Percentiles rank a stretch among this genome's conserved stretches.
These are phyloP conservation scores for Pangasius sanitwongsei DNA, from an alignment of 2,797 vertebrate genomes.

Conservation along the genomic window DNA sequence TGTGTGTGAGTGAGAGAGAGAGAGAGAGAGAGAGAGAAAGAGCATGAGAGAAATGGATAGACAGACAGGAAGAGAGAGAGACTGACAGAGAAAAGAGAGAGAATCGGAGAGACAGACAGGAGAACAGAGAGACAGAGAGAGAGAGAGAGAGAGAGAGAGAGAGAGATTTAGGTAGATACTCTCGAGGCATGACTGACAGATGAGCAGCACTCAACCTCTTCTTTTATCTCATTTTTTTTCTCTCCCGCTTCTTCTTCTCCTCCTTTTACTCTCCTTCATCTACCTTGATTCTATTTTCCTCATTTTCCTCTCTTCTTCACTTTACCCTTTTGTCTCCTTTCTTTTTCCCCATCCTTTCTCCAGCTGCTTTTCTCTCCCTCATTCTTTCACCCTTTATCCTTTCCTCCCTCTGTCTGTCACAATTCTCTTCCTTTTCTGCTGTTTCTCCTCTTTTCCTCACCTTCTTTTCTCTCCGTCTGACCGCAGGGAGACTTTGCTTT, in stretches of 20 bases:
- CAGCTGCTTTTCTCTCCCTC: not conserved
- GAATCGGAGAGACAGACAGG: not conserved
- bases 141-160: conserved; percentile 25
- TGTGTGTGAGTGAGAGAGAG: conserved; percentile 22
- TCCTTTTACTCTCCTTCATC: not conserved
- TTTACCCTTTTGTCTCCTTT: not conserved
- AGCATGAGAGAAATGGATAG: not conserved
- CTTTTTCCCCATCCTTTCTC: not conserved
- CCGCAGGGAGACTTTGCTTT: conserved; percentile 73
- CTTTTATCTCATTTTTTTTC: not conserved
- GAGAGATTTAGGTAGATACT: not conserved
- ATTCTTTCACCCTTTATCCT: not conserved
- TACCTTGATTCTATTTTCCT: not conserved
- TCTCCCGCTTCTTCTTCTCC: not conserved
- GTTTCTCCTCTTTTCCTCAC: not conserved
- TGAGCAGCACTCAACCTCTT: not conserved
- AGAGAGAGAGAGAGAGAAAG: conserved; percentile 16
- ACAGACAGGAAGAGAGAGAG: conserved; percentile 13
- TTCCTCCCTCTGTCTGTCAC: not conserved
- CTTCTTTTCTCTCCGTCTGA: conserved; percentile 63
- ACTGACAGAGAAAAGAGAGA: conserved; percentile 1
- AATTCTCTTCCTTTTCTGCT: not conserved
- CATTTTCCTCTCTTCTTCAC: not conserved
- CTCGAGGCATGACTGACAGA: not conserved
- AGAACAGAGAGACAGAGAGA: not conserved